phyloP scores from a whole-genome alignment of 2,113 vertebrate species.

The Misgurnus mizolepis region DNA sequence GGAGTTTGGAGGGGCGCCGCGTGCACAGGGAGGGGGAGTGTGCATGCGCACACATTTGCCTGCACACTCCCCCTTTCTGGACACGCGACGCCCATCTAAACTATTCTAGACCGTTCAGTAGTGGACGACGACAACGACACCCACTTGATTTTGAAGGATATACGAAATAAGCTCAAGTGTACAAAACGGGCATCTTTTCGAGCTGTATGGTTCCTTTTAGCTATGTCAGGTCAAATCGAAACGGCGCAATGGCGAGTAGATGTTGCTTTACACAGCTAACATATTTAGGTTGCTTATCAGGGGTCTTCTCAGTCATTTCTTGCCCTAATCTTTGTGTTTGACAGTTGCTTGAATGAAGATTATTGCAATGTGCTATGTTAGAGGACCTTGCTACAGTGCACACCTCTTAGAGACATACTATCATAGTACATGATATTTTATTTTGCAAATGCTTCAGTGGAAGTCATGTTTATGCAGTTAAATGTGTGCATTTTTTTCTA shows the following conservation, averaged over 20 bases:
- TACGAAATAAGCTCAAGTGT: neutral
- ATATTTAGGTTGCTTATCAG: neutral
- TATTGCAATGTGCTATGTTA: neutral
- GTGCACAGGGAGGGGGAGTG: constrained; percentile 64
- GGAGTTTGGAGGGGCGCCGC: constrained; percentile 56
- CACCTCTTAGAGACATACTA: neutral
- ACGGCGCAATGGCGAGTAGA: neutral
- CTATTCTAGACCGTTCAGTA: neutral
- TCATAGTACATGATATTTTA: too few relatives aligned
- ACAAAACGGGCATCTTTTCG: neutral
- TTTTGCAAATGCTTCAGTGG: too few relatives aligned
- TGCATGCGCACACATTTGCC: constrained; percentile 36
- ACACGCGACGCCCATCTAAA: neutral
- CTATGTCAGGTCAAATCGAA: neutral
- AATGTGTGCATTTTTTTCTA: too few relatives aligned
- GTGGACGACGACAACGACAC: neutral
- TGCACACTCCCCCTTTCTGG: constrained; percentile 13
- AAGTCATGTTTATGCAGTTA: too few relatives aligned
- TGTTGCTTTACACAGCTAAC: neutral
- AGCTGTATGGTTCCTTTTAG: neutral
- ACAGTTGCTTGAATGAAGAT: too few relatives aligned
- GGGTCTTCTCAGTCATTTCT: neutral
- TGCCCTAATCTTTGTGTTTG: too few relatives aligned
- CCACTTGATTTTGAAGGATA: neutral
- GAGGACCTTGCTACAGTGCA: neutral